Evolutionary conservation across 2,797 vertebrate species (phyloP).

Genomic region (Sebastiscus albofasciatus): DNA sequence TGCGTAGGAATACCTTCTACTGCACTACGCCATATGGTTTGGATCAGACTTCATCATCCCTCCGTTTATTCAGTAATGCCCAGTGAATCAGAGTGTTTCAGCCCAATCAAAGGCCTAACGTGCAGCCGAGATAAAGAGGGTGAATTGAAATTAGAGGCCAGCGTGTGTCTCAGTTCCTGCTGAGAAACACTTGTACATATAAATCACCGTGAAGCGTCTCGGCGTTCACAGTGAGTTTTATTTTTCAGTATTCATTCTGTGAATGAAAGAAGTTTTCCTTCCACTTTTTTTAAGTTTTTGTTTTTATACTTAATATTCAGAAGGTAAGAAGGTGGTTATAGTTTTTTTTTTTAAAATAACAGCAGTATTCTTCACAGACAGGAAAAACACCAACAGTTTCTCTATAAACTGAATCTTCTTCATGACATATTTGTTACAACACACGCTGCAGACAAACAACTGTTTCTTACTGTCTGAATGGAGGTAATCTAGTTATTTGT

Average conservation of each 20-base stretch:
- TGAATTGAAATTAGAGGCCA: conserved; percentile 24
- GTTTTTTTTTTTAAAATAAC: not conserved
- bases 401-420: not conserved
- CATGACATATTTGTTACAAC: not conserved
- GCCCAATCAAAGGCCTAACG: conserved; percentile 68
- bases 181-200: conserved; percentile 13
- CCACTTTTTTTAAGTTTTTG: conserved; percentile 22
- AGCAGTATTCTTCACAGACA: conserved; percentile 20
- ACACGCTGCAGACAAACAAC: not conserved
- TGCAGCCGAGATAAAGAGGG: conserved; percentile 51
- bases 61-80: conserved; percentile 57
- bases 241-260: conserved; percentile 82
- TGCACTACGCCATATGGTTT: conserved; percentile 68
- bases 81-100: conserved; percentile 48
- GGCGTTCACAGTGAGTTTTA: conserved; percentile 49
- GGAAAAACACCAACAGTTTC: not conserved
- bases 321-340: not conserved
- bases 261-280: conserved; percentile 76
- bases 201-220: conserved; percentile 1
- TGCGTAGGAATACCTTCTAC: conserved; percentile 57
- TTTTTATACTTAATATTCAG: conserved; percentile 26
- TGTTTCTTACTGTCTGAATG: not conserved
- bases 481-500: not conserved
- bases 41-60: conserved; percentile 71
- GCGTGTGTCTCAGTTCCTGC: not conserved